These are phyloP conservation scores for Epirrita christyi DNA, from an alignment of 2,888 invertebrate species.

Conservation along the genomic window DNA sequence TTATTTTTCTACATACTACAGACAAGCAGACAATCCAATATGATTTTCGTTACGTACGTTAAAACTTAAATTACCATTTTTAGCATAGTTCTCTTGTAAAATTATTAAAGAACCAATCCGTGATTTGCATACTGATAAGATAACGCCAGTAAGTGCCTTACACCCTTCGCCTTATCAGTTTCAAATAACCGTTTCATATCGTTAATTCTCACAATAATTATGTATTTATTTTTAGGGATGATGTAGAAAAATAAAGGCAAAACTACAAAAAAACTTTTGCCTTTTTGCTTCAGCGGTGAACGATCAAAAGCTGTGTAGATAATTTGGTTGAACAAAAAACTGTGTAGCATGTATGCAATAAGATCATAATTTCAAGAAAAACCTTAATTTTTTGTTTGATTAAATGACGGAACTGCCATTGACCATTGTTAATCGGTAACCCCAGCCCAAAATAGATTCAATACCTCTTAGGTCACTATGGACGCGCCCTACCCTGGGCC, in stretches of 20 bases:
- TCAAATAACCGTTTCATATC: conserved; percentile 11
- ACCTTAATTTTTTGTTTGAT: too few species aligned
- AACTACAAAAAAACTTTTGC: neutral
- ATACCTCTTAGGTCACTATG: too few species aligned
- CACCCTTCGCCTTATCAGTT: conserved; percentile 11
- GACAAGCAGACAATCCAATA: too few species aligned
- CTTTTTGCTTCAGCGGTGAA: neutral
- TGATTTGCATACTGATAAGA: conserved; percentile 3
- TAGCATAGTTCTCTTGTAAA: neutral
- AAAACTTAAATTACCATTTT: neutral
- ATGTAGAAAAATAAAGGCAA: neutral
- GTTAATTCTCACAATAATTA: conserved; percentile 14
- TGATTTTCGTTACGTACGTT: neutral
- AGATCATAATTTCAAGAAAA: too few species aligned
- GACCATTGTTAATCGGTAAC: too few species aligned
- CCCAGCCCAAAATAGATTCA: too few species aligned
- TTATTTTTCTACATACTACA: too few species aligned
- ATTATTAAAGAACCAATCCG: neutral
- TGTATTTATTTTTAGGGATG: conserved; percentile 18
- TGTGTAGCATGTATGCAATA: too few species aligned
- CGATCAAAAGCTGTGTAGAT: too few species aligned
- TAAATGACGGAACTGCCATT: too few species aligned
- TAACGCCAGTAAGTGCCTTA: neutral
- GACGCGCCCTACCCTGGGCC: too few species aligned
- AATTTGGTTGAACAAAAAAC: too few species aligned